A percentile compares a stretch with the other conserved stretches of the same genome.
Conservation (phyloP, 2,113 vertebrate genomes). For the Osmerus eperlanus region DNA sequence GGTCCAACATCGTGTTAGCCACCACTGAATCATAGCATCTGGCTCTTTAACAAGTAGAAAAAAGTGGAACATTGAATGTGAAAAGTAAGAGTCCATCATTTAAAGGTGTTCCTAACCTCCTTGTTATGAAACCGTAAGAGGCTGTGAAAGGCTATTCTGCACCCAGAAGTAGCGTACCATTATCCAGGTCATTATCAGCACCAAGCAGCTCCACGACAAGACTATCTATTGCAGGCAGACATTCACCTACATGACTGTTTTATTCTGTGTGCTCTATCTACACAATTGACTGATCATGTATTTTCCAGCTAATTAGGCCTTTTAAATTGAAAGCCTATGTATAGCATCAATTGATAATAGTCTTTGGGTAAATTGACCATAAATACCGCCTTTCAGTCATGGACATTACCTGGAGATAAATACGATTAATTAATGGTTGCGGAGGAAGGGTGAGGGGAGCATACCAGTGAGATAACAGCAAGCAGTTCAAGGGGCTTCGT, state of each 20-base stretch:
- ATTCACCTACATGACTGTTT: constrained; percentile 44
- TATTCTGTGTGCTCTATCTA: constrained; percentile 42
- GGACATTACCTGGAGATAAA: constrained; percentile 68
- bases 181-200: constrained; percentile 11
- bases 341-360: constrained; percentile 68
- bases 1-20: background rate
- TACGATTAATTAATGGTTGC: constrained; percentile 67
- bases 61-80: background rate
- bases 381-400: constrained; percentile 68
- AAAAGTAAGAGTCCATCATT: background rate
- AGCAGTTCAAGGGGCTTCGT: background rate
- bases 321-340: constrained; percentile 62
- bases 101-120: background rate
- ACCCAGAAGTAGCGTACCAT: background rate
- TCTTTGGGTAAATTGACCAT: constrained; percentile 70
- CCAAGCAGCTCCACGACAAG: constrained; percentile 48
- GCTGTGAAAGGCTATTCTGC: background rate
- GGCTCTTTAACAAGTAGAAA: background rate
- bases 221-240: constrained; percentile 68
- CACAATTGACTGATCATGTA: constrained; percentile 78
- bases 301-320: constrained; percentile 79
- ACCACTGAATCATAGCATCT: background rate
- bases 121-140: background rate
- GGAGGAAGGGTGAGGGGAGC: constrained; percentile 43
- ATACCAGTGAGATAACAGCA: constrained; percentile 54